Base-by-base conservation (phyloP, 2,888 invertebrate species). In the Trimorus sp. region DNA sequence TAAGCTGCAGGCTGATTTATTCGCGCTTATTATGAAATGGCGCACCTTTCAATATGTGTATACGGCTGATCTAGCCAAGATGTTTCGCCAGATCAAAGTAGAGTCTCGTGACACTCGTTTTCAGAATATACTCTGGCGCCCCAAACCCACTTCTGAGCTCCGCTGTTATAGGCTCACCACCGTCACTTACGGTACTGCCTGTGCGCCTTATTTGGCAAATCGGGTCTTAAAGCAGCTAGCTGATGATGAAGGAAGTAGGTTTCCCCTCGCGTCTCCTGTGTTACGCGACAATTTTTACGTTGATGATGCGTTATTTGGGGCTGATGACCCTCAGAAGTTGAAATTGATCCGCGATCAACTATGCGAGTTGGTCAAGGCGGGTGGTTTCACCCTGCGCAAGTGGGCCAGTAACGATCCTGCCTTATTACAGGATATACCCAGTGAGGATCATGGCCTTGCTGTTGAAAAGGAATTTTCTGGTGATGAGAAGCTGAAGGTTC, bases 11-110 rank as follows among this genome's bases (percentile, higher is more conserved):
- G 2, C n/a, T 26, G 42, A 71, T 45, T 15, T 71, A 6, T 16
- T 26, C 6, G 40, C 48, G 0, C 26, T 81, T 8, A 6, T 81
- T 6, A 7, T 79, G 9, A 59, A 49, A 9, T 77, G 81, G 73
- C 59, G 82, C 0, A 26, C 11, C 1, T 38, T 59, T 59, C 26
- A n/a, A n/a, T 77, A 37, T 26, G 77, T 74, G 53, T 78, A 62
- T 12, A 37, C 56, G 3, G 76, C 79, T 6, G 77, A 79, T n/a
- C 36, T 73, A 1, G 71, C 62, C 4, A 77, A 82, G 45, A 82
- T 82, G 62, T 79, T 74, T 49, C 60, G 79, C 6, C 74, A 79
- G 12, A 74, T 79, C 36, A 5, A 12, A 0, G 68, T 82, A 7
- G 62, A 53, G 1, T 9, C 53, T 38, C 11, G 9, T 7, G 65